phyloP scores from a whole-genome alignment of 2,113 vertebrate genomes.

The Zapus hudsonius region DNA sequence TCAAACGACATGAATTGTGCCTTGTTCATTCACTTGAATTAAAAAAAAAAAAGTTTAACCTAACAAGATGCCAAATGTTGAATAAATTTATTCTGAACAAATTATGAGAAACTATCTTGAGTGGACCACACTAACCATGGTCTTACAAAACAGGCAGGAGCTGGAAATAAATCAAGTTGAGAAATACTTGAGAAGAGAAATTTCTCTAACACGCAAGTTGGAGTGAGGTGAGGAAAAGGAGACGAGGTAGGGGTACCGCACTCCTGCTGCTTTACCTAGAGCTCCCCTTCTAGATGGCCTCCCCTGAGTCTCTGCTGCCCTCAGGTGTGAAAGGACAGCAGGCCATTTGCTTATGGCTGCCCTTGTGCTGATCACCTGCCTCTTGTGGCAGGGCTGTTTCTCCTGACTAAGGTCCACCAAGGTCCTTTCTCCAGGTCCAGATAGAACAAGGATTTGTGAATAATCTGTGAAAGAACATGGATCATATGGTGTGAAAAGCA shows the following conservation, averaged over 20 bases:
- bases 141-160: slow-evolving; percentile 7
- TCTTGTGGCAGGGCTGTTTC: not conserved
- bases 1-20: slow-evolving; percentile 60
- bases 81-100: slow-evolving; percentile 57
- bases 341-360: slow-evolving; percentile 26
- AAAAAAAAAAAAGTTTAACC: slow-evolving; percentile 38
- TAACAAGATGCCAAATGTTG: slow-evolving; percentile 24
- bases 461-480: not conserved
- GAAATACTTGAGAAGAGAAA: not conserved
- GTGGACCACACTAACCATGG: slow-evolving; percentile 10
- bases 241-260: fast-evolving
- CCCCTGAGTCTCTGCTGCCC: not conserved
- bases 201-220: not conserved
- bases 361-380: slow-evolving; percentile 53
- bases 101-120: slow-evolving; percentile 31
- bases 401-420: not conserved
- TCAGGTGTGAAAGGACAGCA: no score
- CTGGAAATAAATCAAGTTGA: slow-evolving; percentile 42
- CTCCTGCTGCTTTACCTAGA: not conserved
- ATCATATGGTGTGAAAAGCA: not conserved
- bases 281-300: not conserved
- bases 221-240: not conserved
- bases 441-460: not conserved
- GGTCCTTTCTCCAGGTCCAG: not conserved
- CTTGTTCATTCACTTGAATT: slow-evolving; percentile 38